A percentile compares a stretch with the other conserved stretches of the same genome.
Conservation (phyloP, 2,888 invertebrate genomes). For the Drosophila tripunctata region DNA sequence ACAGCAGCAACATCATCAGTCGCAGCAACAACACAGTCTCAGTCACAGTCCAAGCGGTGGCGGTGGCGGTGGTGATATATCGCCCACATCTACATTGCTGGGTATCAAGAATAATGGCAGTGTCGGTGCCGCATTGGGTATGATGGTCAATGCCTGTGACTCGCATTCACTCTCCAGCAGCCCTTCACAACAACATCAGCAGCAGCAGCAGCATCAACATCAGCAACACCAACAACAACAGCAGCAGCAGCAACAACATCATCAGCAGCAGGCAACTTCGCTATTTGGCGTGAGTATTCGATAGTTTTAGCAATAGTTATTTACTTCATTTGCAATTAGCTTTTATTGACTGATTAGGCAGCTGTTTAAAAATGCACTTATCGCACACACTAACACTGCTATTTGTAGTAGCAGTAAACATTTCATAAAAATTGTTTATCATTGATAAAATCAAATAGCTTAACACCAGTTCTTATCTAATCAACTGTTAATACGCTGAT, state of each 20-base stretch:
- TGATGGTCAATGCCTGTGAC: slow-evolving; percentile 72
- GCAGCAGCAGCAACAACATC: slow-evolving; percentile 17
- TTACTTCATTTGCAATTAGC: background rate
- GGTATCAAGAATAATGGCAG: slow-evolving; percentile 69
- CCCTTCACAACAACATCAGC: slow-evolving; percentile 64
- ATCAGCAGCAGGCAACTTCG: slow-evolving; percentile 36
- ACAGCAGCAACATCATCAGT: slow-evolving; percentile 31
- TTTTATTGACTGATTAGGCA: background rate
- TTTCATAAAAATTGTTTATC: background rate
- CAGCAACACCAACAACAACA: too few species aligned
- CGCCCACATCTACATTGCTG: slow-evolving; percentile 58
- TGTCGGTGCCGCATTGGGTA: slow-evolving; percentile 51
- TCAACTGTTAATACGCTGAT: too few species aligned
- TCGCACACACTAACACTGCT: too few species aligned
- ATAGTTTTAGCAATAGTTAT: slow-evolving; percentile 14
- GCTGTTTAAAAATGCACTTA: background rate
- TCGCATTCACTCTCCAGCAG: slow-evolving; percentile 83
- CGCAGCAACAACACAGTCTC: too few species aligned
- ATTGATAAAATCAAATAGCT: background rate
- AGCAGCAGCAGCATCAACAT: slow-evolving; percentile 54
- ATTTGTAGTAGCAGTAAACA: background rate
- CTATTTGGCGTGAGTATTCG: slow-evolving; percentile 62
- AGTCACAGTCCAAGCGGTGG: slow-evolving; percentile 63
- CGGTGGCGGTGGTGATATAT: slow-evolving; percentile 63
- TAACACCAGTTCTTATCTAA: too few species aligned